Evolutionary conservation across 2,113 vertebrate species (phyloP), one percentile per base, ranked within the genome.

Genomic region (Tauraco erythrolophus): DNA sequence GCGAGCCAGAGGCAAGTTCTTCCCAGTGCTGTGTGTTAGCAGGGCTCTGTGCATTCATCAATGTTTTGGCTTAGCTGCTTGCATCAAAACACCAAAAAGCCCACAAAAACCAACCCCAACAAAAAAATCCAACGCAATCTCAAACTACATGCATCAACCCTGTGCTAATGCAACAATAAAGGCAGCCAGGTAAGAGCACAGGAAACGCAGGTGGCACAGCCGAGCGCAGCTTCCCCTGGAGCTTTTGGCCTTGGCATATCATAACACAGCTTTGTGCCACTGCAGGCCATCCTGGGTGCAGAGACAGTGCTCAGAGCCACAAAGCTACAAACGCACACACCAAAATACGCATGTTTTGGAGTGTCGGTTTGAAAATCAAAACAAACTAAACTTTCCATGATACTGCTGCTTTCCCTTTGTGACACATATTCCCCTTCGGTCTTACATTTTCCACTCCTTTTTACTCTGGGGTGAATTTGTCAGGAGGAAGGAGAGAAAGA

Each of bases 241-340:
- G 35, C 35, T 61, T 72, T 71, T 65, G 41, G 45, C 48, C 45
- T 24, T 53, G 58, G 8, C 6, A 0, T 4, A 22, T 24, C 45
- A 14, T 0, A 1, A 58, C 25, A 37, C 35, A 45, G 23, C 6
- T 48, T 39, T 39, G 31, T 50, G 15, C 39, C 54, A 50, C 66
- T 56, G 39, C 53, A 65, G 37, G n/a, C 65, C 33, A 15, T 13
- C 33, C 74, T 23, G 24, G 23, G 24, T 28, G 15, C 39, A 79
- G 60, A 57, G 35, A 41, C 4, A 4, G 14, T 45, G 56, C 68
- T 74, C 0, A 0, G 0, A 50, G 37, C 7, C 8, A 1, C 33
- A 81, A 74, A 84, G 17, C 37, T 41, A 56, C 39, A 39, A 51
- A 41, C 3, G 19, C 31, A 46, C 19, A 48, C 21, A 64, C 4